phyloP scores from a whole-genome alignment of 2,113 vertebrate genomes.

The Chloroceryle aenea region DNA sequence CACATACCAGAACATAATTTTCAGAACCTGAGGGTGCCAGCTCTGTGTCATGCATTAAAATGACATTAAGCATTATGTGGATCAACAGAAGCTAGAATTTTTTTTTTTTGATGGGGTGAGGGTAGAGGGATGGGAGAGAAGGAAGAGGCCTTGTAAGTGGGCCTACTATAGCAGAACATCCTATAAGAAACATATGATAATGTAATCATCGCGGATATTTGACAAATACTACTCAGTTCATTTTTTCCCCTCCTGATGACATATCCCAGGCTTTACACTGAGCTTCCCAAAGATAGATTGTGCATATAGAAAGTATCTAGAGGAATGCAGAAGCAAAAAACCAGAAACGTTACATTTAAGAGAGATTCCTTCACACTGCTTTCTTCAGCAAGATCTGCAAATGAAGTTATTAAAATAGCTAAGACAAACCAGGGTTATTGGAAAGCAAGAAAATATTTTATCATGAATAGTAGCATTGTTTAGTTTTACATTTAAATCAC shows the following conservation, averaged over 20 bases:
- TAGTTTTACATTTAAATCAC: neutral
- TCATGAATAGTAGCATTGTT: neutral
- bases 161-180: conserved; percentile 29
- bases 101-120: conserved; percentile 53
- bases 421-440: neutral
- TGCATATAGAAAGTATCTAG: conserved; percentile 22
- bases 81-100: conserved; percentile 53
- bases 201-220: conserved; percentile 63
- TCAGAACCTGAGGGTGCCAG: conserved; percentile 49
- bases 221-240: conserved; percentile 58
- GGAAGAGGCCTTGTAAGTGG: neutral
- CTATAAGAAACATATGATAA: conserved; percentile 61
- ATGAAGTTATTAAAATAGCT: neutral
- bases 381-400: conserved; percentile 33
- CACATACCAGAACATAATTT: conserved; percentile 60
- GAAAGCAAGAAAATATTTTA: conserved; percentile 4
- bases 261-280: conserved; percentile 56
- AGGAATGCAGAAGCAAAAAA: conserved; percentile 41
- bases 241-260: conserved; percentile 60
- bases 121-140: conserved; percentile 20
- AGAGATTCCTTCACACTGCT: neutral
- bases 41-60: conserved; percentile 56
- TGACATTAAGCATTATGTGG: conserved; percentile 34
- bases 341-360: neutral
- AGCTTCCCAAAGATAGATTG: conserved; percentile 44